Conservation (phyloP, 2,797 vertebrate genomes). For the Helarctos malayanus region DNA sequence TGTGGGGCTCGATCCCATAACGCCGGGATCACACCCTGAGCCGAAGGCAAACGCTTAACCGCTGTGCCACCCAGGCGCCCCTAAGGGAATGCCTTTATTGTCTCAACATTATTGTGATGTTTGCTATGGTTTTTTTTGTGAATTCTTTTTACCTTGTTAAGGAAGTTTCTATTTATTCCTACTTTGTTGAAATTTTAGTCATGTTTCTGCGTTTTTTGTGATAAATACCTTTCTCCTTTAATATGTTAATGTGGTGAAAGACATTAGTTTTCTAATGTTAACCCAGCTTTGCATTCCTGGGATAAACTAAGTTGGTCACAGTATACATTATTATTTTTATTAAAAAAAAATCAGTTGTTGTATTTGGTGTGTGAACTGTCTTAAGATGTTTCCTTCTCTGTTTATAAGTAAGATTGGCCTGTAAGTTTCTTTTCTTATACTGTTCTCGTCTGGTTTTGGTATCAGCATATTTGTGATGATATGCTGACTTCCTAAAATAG, state of each 20-base stretch:
- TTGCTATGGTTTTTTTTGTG: not conserved
- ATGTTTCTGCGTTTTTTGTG: not conserved
- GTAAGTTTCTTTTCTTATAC: not conserved
- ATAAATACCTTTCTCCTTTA: not conserved
- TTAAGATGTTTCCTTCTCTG: not conserved
- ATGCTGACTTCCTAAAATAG: not conserved
- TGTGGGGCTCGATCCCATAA: no score
- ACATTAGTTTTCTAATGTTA: not conserved
- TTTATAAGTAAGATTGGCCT: not conserved
- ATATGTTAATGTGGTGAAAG: not conserved
- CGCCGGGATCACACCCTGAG: no score
- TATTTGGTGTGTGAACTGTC: not conserved
- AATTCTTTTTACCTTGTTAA: not conserved
- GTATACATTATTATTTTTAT: not conserved
- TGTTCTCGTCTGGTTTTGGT: not conserved
- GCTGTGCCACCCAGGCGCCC: no score
- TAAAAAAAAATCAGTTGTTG: not conserved
- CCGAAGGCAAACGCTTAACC: no score
- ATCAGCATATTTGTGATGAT: not conserved
- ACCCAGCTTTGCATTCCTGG: not conserved
- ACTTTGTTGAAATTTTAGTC: not conserved
- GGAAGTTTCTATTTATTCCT: not conserved
- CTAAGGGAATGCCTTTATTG: not conserved
- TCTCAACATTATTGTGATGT: not conserved
- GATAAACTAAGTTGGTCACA: not conserved